Evolutionary conservation across 2,888 invertebrate species (phyloP), one percentile per base, ranked within the genome.

Genomic region (Aspidiotus rigidus): DNA sequence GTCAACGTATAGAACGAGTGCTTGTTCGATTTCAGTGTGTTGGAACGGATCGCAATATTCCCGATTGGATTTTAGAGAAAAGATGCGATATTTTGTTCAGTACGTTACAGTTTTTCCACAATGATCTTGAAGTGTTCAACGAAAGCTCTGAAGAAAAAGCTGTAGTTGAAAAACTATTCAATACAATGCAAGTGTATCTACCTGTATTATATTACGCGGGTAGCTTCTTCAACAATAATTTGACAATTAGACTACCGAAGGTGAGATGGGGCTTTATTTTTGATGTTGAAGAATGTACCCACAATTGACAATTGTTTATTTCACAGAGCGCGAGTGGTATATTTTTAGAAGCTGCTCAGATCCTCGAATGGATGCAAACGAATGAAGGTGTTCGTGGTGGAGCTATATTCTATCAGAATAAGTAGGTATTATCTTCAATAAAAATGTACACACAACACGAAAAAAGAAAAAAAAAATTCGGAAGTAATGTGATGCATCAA

Each of bases 181-280:
- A 88, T 76, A 88, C 93, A 75, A 89, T 93, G 78, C 91, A 92
- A 79, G 89, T 89, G n/a, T 93, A 91, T 78, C 82, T 93, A 66
- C 91, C 92, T 28, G 86, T 92, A 76, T 81, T 92, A 72, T 89
- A 89, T 77, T 87, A 87, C 75, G 88, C 89, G 62, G 89, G 90
- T 62, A 90, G 90, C 77, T 85, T 89, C 73, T 92, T 93, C 78
- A 88, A 89, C 73, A 84, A 89, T 74, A 85, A 90, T 74, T 90
- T 92, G 13, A 86, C 88, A 78, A 80, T 93, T 72, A 85, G 85
- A 75, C 82, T 93, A 74, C 90, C 92, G 13, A 91, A 90, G 84
- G 90, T 89, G 75, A 76, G 74, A 61, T 71, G 15, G n/a, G n/a
- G n/a, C 13, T 15, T 40, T n/a, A 28, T 16, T 6, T 44, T 63